Base-by-base conservation (phyloP, 2,888 invertebrate species). In the Cosmia trapezina region DNA sequence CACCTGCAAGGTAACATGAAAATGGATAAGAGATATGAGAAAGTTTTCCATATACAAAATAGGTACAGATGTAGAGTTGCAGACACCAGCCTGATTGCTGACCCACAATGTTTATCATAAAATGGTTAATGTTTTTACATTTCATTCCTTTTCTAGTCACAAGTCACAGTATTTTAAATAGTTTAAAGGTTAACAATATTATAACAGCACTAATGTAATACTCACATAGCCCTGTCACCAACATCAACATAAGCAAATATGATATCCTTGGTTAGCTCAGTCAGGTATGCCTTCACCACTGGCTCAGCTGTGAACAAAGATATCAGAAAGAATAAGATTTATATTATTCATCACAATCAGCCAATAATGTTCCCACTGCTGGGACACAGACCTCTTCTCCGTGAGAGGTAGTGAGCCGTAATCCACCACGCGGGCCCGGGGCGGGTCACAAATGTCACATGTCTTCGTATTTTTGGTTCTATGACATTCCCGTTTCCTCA, bases 191-290 rank as follows among this genome's bases (percentile, higher is more conserved):
- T 53, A 33, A 45, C 12, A 19, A 28, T 28, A 28, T 28, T 4
- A 4, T 14, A 61, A 45, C 17, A 22, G 11, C 37, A 56, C 19
- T 45, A 22, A 28, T 11, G 2, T 0, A 19, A 70, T 86, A 97
- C 97, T 97, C 96, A 98, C 98, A 96, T 97, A 49, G 96, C 90
- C 80, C 97, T 96, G 75, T 98, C 97, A 51, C 98, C 98, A 78
- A 98, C 98, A 94, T 97, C 97, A 7, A 98, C 98, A 90, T 97
- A 97, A 43, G 97, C 97, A 91, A 98, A 98, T 86, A 97, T 97
- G 0, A 97, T 94, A 81, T 97, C 96, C 66, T 96, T 97, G 7
- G 97, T 94, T 17, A 97, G 96, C 81, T 95, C 96, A 83, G 91
- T 90, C n/a, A 98, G 88, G 79, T 97, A 97, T 78, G 97, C 96